Conservation (phyloP, 23 tunicate species). For the Halocynthia roretzi region DNA sequence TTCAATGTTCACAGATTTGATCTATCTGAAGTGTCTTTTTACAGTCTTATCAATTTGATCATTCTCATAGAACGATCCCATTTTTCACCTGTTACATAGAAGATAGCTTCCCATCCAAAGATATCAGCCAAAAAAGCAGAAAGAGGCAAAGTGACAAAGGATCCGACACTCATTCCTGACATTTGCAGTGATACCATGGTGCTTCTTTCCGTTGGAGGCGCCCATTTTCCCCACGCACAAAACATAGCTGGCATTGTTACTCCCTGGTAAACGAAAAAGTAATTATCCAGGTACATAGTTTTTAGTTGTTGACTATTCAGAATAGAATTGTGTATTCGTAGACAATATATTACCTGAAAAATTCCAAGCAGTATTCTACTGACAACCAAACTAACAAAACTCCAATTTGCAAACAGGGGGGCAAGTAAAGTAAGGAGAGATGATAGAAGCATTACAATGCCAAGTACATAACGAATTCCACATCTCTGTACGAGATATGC, state of each 20-base stretch:
- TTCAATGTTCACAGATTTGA: too few species aligned
- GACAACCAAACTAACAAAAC: slow-evolving; percentile 42
- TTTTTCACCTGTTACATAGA: slow-evolving; percentile 60
- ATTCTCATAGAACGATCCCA: too few species aligned
- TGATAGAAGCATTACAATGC: slow-evolving; percentile 34
- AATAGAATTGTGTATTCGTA: too few species aligned
- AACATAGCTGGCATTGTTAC: slow-evolving; percentile 64
- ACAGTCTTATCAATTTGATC: not conserved
- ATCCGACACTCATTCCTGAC: slow-evolving; percentile 69
- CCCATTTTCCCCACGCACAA: slow-evolving; percentile 79
- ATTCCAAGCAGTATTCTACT: slow-evolving; percentile 46
- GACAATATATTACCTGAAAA: slow-evolving; percentile 25
- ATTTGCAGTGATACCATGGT: slow-evolving; percentile 39
- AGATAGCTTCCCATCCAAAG: slow-evolving; percentile 76
- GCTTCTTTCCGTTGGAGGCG: slow-evolving; percentile 79
- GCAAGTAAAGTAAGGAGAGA: slow-evolving; percentile 32
- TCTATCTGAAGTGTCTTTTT: too few species aligned
- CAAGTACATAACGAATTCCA: slow-evolving; percentile 41
- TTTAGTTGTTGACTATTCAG: too few species aligned
- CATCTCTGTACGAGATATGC: slow-evolving; percentile 43
- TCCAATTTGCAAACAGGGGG: slow-evolving; percentile 31
- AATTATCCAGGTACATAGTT: too few species aligned
- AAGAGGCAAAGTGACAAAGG: slow-evolving; percentile 51
- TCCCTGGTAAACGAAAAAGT: slow-evolving; percentile 23
- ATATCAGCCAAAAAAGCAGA: slow-evolving; percentile 49